Evolutionary conservation across 2,888 invertebrate genomes (phyloP), one percentile per base, ranked within the genome.

Genomic region (Augochlorella aurata): DNA sequence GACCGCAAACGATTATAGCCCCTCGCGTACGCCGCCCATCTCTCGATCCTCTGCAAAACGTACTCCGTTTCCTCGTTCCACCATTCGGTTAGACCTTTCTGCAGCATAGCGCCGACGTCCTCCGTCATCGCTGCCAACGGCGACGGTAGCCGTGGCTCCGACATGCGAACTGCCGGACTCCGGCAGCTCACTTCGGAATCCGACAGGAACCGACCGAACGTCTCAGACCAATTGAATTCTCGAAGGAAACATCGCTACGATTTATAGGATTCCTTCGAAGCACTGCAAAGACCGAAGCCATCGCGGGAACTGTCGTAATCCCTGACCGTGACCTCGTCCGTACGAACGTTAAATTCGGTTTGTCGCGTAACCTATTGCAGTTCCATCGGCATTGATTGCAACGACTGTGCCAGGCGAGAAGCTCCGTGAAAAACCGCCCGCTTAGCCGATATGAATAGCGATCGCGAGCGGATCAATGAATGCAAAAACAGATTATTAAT

Each of bases 21-120:
- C 9, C 92, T 85, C 0, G 92, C 92, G 71, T 90, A 90, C 0
- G 92, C 90, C 0, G 92, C 91, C 93, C 93, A 93, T 67, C 91
- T 87, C 66, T 93, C 93, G 78, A 93, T 90, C 47, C 92, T 89
- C 71, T 93, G 93, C 8, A 93, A 89, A 0, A 93, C 84, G 76
- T 93, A 91, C 54, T 92, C 93, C 4, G 92, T 92, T 81, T 93
- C 93, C 70, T 93, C 92, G 79, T 75, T 92, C 93, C 93, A 93
- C 93, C 93, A 93, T 69, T 92, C 91, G 7, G 91, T 90, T 50
- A 93, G 79, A 7, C 90, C 89, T 69, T 88, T 90, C 14, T 91
- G 91, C 7, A 89, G 72, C 7, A 82, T 76, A 0, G 67, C 67
- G 5, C 85, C 74, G 38, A 82, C 84, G 44, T 88, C 89, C 24